These are phyloP conservation scores for Tauraco erythrolophus DNA, from an alignment of 2,113 vertebrate genomes.

Conservation along the genomic window DNA sequence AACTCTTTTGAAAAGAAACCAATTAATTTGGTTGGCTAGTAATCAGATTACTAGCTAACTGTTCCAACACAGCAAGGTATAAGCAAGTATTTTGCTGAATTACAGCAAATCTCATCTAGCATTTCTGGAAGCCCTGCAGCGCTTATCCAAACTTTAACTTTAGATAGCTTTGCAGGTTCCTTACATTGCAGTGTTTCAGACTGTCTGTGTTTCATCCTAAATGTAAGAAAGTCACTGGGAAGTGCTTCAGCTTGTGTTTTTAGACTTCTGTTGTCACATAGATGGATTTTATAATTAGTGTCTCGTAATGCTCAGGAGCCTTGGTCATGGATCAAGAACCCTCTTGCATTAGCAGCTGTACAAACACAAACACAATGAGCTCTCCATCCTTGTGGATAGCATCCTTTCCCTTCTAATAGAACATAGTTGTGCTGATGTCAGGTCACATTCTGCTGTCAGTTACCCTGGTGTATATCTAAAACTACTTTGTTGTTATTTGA, in stretches of 20 bases:
- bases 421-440: not conserved
- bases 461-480: not conserved
- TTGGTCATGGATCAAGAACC: not conserved
- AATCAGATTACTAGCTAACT: not conserved
- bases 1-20: not conserved
- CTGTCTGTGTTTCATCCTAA: not conserved
- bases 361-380: not conserved
- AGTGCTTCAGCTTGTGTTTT: not conserved
- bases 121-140: not conserved
- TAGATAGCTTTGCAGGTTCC: not conserved
- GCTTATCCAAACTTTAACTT: not conserved
- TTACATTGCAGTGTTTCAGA: not conserved
- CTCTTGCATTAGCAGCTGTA: not conserved
- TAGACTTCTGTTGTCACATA: not conserved
- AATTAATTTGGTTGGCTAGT: not conserved
- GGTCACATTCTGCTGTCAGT: not conserved
- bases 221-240: not conserved
- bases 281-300: constrained; percentile 20
- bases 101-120: not conserved
- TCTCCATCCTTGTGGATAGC: not conserved
- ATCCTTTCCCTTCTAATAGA: not conserved
- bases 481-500: not conserved
- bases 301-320: not conserved
- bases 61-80: not conserved
- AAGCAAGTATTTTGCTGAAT: not conserved